phyloP scores from a whole-genome alignment of 2,797 vertebrate species.

The Pipistrellus pipistrellus region DNA sequence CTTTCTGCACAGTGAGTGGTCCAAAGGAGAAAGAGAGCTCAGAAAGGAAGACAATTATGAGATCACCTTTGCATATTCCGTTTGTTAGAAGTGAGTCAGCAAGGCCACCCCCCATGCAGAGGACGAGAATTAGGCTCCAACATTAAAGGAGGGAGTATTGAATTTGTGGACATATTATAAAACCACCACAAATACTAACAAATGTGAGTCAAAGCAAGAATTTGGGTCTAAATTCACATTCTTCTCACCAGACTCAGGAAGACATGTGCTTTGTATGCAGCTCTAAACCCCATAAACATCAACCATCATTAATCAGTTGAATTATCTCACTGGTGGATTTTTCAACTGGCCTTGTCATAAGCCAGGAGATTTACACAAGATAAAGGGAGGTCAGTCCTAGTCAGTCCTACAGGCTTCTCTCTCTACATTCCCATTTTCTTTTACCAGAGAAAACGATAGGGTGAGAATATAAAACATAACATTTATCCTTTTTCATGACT shows the following conservation, averaged over 20 bases:
- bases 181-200: neutral
- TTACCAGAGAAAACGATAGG: neutral
- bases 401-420: neutral
- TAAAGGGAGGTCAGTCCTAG: neutral
- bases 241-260: neutral
- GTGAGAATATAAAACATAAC: neutral
- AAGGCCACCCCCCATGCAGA: neutral
- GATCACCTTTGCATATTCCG: neutral
- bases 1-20: neutral
- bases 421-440: neutral
- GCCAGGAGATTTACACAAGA: neutral
- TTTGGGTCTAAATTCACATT: neutral
- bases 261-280: neutral
- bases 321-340: constrained; percentile 21
- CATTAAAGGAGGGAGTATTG: neutral
- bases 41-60: neutral
- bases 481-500: neutral
- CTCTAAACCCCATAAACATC: neutral
- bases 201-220: neutral
- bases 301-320: neutral
- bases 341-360: neutral
- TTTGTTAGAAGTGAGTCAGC: neutral
- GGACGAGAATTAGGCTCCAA: neutral
- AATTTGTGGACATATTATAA: neutral
- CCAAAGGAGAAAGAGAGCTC: neutral